These are phyloP conservation scores for Tetramorium bicarinatum DNA, from an alignment of 2,888 invertebrate species.

Conservation along the genomic window DNA sequence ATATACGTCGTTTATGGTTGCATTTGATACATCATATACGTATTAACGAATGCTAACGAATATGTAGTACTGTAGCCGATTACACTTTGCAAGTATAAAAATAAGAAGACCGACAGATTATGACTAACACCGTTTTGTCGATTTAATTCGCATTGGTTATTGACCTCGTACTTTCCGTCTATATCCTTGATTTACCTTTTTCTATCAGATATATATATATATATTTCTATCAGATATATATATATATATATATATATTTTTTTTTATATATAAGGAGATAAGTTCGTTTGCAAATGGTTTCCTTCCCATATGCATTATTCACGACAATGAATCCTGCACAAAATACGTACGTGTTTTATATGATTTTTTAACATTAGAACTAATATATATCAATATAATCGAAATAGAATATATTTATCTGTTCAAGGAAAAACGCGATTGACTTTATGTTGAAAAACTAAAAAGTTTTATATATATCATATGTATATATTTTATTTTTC, in stretches of 20 bases:
- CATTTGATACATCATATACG: slow-evolving; percentile 6
- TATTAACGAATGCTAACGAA: slow-evolving; percentile 8
- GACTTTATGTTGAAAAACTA: not conserved
- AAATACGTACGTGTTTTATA: slow-evolving; percentile 22
- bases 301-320: slow-evolving; percentile 61
- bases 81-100: slow-evolving; percentile 11
- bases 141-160: slow-evolving; percentile 44
- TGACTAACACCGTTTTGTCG: not conserved
- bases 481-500: not conserved
- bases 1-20: not conserved
- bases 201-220: slow-evolving; percentile 22
- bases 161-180: slow-evolving; percentile 25
- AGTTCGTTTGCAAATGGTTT: slow-evolving; percentile 38
- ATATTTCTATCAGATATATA: no score
- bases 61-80: slow-evolving; percentile 9
- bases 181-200: slow-evolving; percentile 56
- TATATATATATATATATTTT: not conserved
- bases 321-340: slow-evolving; percentile 10
- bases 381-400: not conserved
- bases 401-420: not conserved
- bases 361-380: not conserved
- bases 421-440: not conserved
- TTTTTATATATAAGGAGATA: slow-evolving; percentile 15
- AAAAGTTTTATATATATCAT: not conserved
- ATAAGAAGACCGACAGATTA: slow-evolving; percentile 33